A percentile compares a stretch with the other conserved stretches of the same genome.
These are phyloP conservation scores for Torymus aiolomorphi DNA, from an alignment of 2,888 invertebrate species.

Conservation along the genomic window DNA sequence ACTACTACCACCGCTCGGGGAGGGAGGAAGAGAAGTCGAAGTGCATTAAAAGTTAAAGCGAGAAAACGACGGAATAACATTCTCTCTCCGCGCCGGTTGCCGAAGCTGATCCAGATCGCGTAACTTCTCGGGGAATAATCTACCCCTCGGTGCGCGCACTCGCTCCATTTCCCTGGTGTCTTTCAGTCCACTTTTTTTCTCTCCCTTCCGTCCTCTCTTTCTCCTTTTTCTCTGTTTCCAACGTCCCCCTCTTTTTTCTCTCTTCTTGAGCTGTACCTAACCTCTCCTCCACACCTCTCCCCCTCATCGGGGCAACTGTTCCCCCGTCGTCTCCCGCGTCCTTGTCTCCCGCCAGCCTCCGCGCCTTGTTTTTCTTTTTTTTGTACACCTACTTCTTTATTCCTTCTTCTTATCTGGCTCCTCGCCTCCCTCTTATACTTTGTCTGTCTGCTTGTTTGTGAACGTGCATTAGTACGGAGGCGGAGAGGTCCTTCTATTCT, in stretches of 20 bases:
- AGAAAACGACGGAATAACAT: slow-evolving; percentile 48
- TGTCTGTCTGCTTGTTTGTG: neutral
- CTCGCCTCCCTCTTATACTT: neutral
- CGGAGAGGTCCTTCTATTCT: no score
- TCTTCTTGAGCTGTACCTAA: neutral
- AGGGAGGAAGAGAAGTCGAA: neutral
- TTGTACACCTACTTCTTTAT: slow-evolving; percentile 27
- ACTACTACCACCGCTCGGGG: neutral
- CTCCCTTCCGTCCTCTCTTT: slow-evolving; percentile 54
- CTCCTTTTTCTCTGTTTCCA: neutral
- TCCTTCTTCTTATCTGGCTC: slow-evolving; percentile 12
- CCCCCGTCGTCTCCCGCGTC: neutral
- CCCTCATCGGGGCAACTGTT: slow-evolving; percentile 23
- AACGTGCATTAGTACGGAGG: neutral
- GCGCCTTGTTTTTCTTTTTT: slow-evolving; percentile 13
- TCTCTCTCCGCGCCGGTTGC: neutral
- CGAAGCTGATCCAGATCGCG: slow-evolving; percentile 32
- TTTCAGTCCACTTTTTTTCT: slow-evolving; percentile 38
- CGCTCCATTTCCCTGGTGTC: slow-evolving; percentile 42
- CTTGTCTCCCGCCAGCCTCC: slow-evolving; percentile 14
- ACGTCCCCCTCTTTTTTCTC: slow-evolving; percentile 4
- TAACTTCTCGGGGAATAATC: slow-evolving; percentile 43
- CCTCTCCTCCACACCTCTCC: neutral
- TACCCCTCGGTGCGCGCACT: neutral
- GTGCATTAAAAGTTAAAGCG: slow-evolving; percentile 35